Conservation (phyloP, 2,888 invertebrate genomes). For the Cloeon dipterum region DNA sequence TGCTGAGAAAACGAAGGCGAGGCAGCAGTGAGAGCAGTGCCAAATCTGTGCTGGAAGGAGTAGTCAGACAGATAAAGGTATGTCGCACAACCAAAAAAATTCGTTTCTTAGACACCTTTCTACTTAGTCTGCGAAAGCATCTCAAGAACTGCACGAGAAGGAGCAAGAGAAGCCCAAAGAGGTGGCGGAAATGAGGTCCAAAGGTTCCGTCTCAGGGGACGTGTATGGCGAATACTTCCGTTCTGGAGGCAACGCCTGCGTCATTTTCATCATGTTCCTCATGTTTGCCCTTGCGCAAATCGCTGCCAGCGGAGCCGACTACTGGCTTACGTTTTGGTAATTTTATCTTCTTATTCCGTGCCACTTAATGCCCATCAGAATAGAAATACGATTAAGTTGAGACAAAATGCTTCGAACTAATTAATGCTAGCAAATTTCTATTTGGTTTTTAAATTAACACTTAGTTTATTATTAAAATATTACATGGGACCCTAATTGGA, state of each 20-base stretch:
- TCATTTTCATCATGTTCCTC: constrained; percentile 31
- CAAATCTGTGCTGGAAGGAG: neutral
- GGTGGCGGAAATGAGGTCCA: constrained; percentile 30
- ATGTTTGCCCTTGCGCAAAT: constrained; percentile 35
- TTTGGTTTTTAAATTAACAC: too few species aligned
- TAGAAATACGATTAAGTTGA: neutral
- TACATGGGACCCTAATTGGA: too few species aligned
- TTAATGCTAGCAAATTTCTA: too few species aligned
- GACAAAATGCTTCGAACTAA: too few species aligned
- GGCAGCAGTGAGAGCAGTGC: neutral
- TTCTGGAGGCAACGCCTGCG: constrained; percentile 41
- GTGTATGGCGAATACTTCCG: constrained; percentile 44
- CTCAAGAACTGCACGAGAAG: constrained; percentile 1
- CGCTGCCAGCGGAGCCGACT: constrained; percentile 39
- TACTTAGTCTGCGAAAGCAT: constrained; percentile 3
- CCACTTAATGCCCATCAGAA: neutral
- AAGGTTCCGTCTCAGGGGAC: constrained; percentile 32
- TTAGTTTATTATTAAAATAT: too few species aligned
- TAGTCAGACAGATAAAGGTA: neutral
- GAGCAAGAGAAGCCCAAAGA: constrained; percentile 10
- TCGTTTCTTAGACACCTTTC: too few species aligned
- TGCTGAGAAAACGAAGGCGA: neutral
- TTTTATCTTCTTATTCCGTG: constrained; percentile 9
- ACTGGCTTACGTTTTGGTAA: constrained; percentile 50
- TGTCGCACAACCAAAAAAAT: too few species aligned